Evolutionary conservation across 2,113 vertebrate genomes (phyloP), one percentile per base, ranked within the genome.

Genomic region (Ctenomys sociabilis): DNA sequence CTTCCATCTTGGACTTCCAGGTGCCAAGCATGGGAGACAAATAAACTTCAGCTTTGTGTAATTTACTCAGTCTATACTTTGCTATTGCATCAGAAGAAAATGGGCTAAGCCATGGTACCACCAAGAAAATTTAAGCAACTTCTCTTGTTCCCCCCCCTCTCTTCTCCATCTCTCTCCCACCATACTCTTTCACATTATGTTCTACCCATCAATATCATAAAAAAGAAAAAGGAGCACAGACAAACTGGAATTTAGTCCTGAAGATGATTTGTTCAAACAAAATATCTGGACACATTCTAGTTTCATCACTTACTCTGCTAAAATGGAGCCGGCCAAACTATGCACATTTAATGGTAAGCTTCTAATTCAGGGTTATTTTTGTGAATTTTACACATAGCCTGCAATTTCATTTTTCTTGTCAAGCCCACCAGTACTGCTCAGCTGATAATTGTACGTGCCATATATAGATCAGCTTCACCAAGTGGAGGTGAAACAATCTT

Each of bases 261-360:
- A 88, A 22, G 32, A 92, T 85, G 82, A 94, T 35, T 90, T 88
- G 2, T 66, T 95, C 59, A 95, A 78, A 85, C 85, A 90, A 88
- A 90, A 84, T 94, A 9, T 92, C 88, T 85, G 68, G 68, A 83
- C 17, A 86, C 32, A 61, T 30, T 86, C 7, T 3, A 40, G 5
- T 75, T 14, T 96, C 83, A 17, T 66, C 19, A 37, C 21, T 85
- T 54, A 64, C 1, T 37, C 26, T 77, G 32, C 80, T 73, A 82
- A 82, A 85, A 49, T 13, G 59, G 70, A 92, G 28, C 59, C 70
- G 84, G 4, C 11, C 45, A 95, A 95, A 85, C 75, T 22, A 88
- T 40, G 54, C 11, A 54, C 7, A 82, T 14, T 78, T 57, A 54
- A 73, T 72, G 63, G 59, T 59, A 43, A 66, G 32, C 93, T 91